Conservation (phyloP, 2,888 invertebrate species). For the Volucella bombylans region DNA sequence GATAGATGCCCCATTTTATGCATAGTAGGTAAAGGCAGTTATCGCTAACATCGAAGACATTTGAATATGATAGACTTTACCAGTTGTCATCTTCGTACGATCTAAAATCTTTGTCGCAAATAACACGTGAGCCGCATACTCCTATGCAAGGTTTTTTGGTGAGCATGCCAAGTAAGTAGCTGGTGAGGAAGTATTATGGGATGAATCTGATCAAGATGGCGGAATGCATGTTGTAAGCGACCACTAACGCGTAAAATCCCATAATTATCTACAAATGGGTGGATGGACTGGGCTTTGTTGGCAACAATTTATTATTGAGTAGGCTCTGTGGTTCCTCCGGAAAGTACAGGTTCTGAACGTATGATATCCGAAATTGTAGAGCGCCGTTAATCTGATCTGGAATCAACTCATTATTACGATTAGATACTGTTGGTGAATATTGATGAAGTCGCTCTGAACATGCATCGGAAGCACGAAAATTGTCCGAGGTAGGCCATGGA, state of each 20-base stretch:
- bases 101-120: constrained; percentile 17
- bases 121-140: constrained; percentile 12
- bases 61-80: constrained; percentile 25
- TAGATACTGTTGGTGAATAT: background rate
- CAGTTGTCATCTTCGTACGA: background rate
- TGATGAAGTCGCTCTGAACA: too few relatives aligned
- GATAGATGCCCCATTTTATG: constrained; percentile 62
- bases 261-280: background rate
- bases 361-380: background rate
- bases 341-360: background rate
- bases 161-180: too few relatives aligned
- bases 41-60: constrained; percentile 63
- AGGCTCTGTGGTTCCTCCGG: constrained; percentile 26
- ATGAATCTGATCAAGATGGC: too few relatives aligned
- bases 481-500: too few relatives aligned
- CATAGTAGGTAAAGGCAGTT: background rate
- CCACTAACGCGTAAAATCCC: too few relatives aligned
- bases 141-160: constrained; percentile 10
- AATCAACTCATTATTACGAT: background rate
- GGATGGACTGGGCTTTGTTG: background rate
- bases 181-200: too few relatives aligned
- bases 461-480: too few relatives aligned
- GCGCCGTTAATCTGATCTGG: background rate
- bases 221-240: too few relatives aligned
- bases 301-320: background rate